A percentile compares a stretch with the other conserved stretches of the same genome.
Evolutionary conservation across 1,140 invertebrate genomes (phyloP).

Genomic region (Solen grandis): DNA sequence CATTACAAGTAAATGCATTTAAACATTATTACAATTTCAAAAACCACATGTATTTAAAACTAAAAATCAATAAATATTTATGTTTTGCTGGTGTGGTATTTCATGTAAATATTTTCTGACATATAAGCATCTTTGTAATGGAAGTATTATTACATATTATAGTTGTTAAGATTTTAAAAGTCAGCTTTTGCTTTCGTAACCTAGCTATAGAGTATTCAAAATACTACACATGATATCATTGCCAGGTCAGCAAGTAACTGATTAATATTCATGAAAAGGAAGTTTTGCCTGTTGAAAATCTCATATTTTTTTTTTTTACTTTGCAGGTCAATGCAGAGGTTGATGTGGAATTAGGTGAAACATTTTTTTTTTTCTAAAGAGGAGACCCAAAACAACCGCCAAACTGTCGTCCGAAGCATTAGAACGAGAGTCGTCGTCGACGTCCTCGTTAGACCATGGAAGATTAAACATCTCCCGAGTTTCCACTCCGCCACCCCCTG

Average conservation of each 20-base stretch:
- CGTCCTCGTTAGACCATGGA: conserved; percentile 72
- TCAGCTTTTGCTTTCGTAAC: no score
- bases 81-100: neutral
- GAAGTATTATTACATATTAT: neutral
- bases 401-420: conserved; percentile 64
- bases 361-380: no score
- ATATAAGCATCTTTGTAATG: neutral
- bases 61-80: no score
- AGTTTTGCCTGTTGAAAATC: neutral
- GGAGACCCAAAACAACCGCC: conserved; percentile 53
- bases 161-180: neutral
- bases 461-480: conserved; percentile 76
- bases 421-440: conserved; percentile 70
- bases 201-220: no score
- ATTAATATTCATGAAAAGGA: no score
- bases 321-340: neutral
- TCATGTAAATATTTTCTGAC: no score
- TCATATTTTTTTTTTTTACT: neutral
- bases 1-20: no score
- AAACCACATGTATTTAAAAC: no score
- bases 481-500: conserved; percentile 77
- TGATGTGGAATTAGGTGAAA: neutral
- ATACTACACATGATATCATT: no score
- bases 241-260: no score
- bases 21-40: no score